A percentile compares a stretch with the other conserved stretches of the same genome.
Conservation (phyloP, 2,113 vertebrate genomes). For the Ranitomeya variabilis region DNA sequence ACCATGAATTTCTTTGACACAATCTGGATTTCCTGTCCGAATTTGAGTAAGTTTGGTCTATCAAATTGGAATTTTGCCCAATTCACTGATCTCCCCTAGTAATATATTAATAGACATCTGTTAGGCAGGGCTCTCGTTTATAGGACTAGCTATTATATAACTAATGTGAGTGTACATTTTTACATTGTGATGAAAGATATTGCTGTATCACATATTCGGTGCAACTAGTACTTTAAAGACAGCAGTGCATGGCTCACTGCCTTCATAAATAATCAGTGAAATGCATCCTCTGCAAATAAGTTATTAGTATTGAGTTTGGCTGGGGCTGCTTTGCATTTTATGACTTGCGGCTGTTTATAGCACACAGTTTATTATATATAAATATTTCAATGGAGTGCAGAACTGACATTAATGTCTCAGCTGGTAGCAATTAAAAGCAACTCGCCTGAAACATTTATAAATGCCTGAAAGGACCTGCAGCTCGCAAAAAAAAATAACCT, state of each 20-base stretch:
- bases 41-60: too few relatives aligned
- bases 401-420: slow-evolving; percentile 54
- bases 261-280: slow-evolving; percentile 44
- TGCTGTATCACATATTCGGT: neutral
- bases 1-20: too few relatives aligned
- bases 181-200: neutral
- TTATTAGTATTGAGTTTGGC: slow-evolving; percentile 45
- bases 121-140: neutral
- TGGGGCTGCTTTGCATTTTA: slow-evolving; percentile 52
- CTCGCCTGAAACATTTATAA: slow-evolving; percentile 48
- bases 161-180: neutral
- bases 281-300: slow-evolving; percentile 53
- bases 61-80: too few relatives aligned
- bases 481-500: slow-evolving; percentile 22
- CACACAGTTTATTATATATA: slow-evolving; percentile 50
- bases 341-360: slow-evolving; percentile 49
- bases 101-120: neutral
- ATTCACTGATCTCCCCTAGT: too few relatives aligned
- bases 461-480: slow-evolving; percentile 22
- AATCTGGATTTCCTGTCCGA: too few relatives aligned
- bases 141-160: neutral
- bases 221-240: neutral
- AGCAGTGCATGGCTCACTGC: slow-evolving; percentile 1
- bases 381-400: slow-evolving; percentile 52
- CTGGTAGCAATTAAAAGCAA: slow-evolving; percentile 52